These are phyloP conservation scores for Chesias legatella DNA, from an alignment of 2,888 invertebrate species.

Conservation along the genomic window DNA sequence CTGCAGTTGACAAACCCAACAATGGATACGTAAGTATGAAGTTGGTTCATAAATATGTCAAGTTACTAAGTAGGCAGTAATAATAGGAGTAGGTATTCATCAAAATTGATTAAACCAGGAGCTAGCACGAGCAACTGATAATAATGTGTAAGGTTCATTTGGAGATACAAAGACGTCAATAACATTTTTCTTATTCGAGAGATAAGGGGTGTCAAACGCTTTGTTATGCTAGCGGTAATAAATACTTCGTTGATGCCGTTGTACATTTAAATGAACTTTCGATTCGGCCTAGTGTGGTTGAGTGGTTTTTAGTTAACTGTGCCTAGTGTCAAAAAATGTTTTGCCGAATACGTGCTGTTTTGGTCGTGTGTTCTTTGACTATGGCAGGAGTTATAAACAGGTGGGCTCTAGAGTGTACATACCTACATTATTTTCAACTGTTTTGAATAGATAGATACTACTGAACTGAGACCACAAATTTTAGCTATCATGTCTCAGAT, in stretches of 20 bases:
- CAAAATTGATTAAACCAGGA: too few species aligned
- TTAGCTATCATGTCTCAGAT: too few species aligned
- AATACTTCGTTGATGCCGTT: background rate
- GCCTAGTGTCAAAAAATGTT: conserved; percentile 3
- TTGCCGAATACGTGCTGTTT: conserved; percentile 8
- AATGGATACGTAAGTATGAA: too few species aligned
- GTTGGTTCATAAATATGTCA: too few species aligned
- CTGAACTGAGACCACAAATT: too few species aligned
- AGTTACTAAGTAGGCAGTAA: too few species aligned
- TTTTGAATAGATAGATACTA: background rate
- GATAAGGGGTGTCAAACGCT: conserved; percentile 63
- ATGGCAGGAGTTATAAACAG: conserved; percentile 16
- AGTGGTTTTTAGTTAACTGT: background rate
- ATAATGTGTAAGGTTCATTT: conserved; percentile 20
- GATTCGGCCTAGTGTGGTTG: conserved; percentile 7
- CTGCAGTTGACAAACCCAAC: too few species aligned
- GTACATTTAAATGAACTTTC: background rate
- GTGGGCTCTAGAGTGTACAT: conserved; percentile 6
- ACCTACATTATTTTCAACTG: background rate
- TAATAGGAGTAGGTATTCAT: too few species aligned
- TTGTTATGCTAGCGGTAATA: conserved; percentile 25
- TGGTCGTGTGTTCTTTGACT: conserved; percentile 11
- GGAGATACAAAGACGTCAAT: conserved; percentile 49
- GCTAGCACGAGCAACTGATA: too few species aligned
- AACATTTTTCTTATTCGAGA: conserved; percentile 44